Conservation (phyloP, 2,888 invertebrate species). For the Brachyptera risi region DNA sequence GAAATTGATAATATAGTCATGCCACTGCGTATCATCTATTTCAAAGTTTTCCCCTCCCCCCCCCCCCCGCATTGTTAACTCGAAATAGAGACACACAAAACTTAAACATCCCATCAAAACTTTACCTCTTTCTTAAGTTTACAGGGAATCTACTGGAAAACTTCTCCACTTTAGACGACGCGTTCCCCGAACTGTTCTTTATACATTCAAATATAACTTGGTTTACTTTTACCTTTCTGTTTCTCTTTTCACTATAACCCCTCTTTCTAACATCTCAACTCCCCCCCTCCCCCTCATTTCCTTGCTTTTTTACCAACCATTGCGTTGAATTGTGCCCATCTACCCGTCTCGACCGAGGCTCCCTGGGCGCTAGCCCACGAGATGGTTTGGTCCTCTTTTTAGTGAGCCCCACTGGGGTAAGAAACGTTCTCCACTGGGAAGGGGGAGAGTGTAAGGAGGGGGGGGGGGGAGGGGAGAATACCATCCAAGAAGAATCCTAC, state of each 20-base stretch:
- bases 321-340: not conserved
- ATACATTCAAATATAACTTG: slow-evolving; percentile 13
- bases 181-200: slow-evolving; percentile 5
- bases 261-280: not conserved
- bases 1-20: not conserved
- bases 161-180: slow-evolving; percentile 13
- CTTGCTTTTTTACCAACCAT: not conserved
- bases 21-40: no score
- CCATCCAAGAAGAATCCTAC: not conserved
- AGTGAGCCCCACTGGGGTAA: not conserved
- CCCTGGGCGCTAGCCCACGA: not conserved
- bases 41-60: not conserved
- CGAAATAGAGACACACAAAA: not conserved
- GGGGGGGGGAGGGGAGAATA: not conserved
- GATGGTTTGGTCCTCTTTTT: not conserved
- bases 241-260: not conserved
- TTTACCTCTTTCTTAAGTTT: slow-evolving; percentile 15
- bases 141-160: slow-evolving; percentile 10
- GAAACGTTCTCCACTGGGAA: no score
- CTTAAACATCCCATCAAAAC: slow-evolving; percentile 3
- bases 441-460: not conserved
- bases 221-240: slow-evolving; percentile 9
- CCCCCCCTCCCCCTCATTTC: not conserved
- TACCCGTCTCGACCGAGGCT: not conserved
- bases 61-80: not conserved